A percentile compares a stretch with the other conserved stretches of the same genome.
Conservation (phyloP, 2,797 vertebrate species). For the Chelon labrosus region DNA sequence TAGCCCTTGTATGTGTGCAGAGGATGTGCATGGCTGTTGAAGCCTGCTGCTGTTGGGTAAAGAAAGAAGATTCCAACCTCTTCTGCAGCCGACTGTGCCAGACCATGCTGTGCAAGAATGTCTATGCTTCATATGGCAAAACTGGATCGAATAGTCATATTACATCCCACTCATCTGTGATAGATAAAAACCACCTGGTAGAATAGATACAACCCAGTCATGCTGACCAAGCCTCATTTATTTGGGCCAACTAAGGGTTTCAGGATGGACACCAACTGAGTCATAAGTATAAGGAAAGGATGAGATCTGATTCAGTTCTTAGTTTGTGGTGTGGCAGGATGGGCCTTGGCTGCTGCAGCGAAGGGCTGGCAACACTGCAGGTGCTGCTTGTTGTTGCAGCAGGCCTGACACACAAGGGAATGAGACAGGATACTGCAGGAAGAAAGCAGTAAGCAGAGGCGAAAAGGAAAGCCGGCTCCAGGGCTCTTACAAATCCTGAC, state of each 20-base stretch:
- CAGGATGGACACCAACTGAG: slow-evolving; percentile 2
- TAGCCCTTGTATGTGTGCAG: slow-evolving; percentile 53
- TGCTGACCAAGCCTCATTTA: slow-evolving; percentile 27
- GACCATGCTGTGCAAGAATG: slow-evolving; percentile 36
- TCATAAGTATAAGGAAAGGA: slow-evolving; percentile 5
- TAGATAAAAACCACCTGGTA: slow-evolving; percentile 43
- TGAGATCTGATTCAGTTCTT: slow-evolving; percentile 42
- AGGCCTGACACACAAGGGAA: slow-evolving; percentile 57
- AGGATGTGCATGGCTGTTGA: slow-evolving; percentile 47
- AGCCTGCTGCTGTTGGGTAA: slow-evolving; percentile 41
- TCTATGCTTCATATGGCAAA: slow-evolving; percentile 49
- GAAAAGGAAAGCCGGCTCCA: slow-evolving; percentile 17
- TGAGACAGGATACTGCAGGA: slow-evolving; percentile 63
- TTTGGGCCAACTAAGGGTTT: slow-evolving; percentile 2
- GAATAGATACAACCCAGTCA: slow-evolving; percentile 46
- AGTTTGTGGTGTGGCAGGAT: slow-evolving; percentile 39
- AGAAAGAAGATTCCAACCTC: slow-evolving; percentile 32
- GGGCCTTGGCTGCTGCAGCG: slow-evolving; percentile 61
- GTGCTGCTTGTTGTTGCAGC: slow-evolving; percentile 68
- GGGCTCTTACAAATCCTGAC: not conserved
- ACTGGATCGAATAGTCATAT: slow-evolving; percentile 62
- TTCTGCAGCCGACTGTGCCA: slow-evolving; percentile 38
- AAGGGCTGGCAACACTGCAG: slow-evolving; percentile 58
- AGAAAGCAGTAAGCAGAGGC: slow-evolving; percentile 44
- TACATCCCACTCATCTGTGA: slow-evolving; percentile 50